phyloP scores from a whole-genome alignment of 2,888 invertebrate species.

The Oeneis ivallda region DNA sequence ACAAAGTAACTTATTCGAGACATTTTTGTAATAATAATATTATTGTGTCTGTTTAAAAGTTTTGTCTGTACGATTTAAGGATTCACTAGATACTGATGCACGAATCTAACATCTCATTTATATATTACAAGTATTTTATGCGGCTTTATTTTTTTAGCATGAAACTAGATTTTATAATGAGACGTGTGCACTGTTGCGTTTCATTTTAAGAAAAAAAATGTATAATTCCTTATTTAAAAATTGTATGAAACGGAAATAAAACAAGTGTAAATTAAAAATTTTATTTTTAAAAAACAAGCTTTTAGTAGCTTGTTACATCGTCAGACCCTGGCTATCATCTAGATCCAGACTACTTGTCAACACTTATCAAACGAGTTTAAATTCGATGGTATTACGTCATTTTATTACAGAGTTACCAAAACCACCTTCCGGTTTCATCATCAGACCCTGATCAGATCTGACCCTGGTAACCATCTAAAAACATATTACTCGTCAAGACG shows the following conservation, averaged over 20 bases:
- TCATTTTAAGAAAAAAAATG: background rate
- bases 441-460: too few species aligned
- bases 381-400: too few species aligned
- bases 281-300: too few species aligned
- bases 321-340: too few species aligned
- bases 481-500: too few species aligned
- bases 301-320: too few species aligned
- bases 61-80: slow-evolving; percentile 1
- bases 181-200: slow-evolving; percentile 2
- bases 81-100: slow-evolving; percentile 1
- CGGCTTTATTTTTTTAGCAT: background rate
- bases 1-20: background rate
- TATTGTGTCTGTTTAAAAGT: background rate
- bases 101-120: slow-evolving; percentile 4
- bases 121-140: slow-evolving; percentile 11
- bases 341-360: too few species aligned
- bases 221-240: background rate
- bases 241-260: background rate
- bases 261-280: too few species aligned
- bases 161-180: background rate
- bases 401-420: too few species aligned
- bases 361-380: too few species aligned
- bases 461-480: too few species aligned
- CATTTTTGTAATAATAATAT: slow-evolving; percentile 10
- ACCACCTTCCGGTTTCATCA: too few species aligned